Conservation (phyloP, 2,797 vertebrate species). For the Propithecus perrieri region DNA sequence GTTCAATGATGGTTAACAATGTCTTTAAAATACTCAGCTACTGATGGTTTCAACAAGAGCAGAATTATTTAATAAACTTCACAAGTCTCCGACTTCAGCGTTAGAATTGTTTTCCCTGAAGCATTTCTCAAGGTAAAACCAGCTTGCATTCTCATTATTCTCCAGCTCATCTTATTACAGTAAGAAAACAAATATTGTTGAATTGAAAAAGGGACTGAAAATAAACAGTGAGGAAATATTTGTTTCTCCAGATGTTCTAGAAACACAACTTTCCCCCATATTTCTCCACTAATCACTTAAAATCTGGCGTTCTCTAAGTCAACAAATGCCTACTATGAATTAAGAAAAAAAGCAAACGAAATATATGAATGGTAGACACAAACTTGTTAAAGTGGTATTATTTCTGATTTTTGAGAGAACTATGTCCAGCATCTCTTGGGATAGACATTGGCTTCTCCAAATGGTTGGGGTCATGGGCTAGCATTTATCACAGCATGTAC, state of each 20-base stretch:
- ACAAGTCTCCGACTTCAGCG: constrained; percentile 18
- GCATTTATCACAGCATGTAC: not conserved
- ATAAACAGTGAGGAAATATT: constrained; percentile 62
- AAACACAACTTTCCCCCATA: constrained; percentile 46
- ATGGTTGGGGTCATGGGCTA: not conserved
- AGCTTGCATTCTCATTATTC: constrained; percentile 64
- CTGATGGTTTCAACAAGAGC: constrained; percentile 51
- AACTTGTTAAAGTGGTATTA: not conserved
- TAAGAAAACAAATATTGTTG: constrained; percentile 52
- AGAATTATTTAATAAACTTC: constrained; percentile 70
- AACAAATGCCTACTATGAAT: constrained; percentile 45
- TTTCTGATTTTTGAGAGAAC: not conserved
- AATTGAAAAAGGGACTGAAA: constrained; percentile 58
- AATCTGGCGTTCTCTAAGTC: constrained; percentile 34
- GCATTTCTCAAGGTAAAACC: constrained; percentile 71
- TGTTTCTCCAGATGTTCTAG: constrained; percentile 67
- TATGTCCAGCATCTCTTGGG: not conserved
- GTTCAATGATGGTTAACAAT: constrained; percentile 26
- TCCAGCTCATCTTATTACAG: constrained; percentile 65
- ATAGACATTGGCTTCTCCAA: not conserved
- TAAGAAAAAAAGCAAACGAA: not conserved
- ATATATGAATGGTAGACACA: not conserved
- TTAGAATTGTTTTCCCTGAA: constrained; percentile 67
- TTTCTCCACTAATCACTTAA: constrained; percentile 31
- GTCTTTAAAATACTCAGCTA: constrained; percentile 46